Base-by-base conservation (phyloP, 2,797 vertebrate species). In the Brotula barbata region DNA sequence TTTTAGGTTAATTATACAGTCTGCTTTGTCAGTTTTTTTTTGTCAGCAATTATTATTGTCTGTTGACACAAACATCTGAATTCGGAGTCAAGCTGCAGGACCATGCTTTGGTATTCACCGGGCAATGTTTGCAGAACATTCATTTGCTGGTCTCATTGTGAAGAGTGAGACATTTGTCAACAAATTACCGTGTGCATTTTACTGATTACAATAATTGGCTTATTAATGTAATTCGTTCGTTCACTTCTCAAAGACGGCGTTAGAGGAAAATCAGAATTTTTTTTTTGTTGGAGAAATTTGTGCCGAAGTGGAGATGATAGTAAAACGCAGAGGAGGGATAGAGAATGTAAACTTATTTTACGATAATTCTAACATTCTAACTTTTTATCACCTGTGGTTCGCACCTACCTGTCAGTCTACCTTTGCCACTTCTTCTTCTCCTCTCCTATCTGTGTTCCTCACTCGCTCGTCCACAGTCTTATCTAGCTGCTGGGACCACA, bases 401-500 rank as follows among this genome's bases (percentile, higher is more conserved):
- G 31, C 31, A 33, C 11, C 31, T 33, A 33, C 6, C 5, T 33
- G 31, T 33, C 31, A 33, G 31, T 33, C 31, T 33, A 33, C 31
- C 31, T 33, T 9, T 10, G 11, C 31, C 8, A 8, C 31, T 33
- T 9, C 9, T 7, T 33, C 31, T 33, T 9, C 31, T 74, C 60
- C 50, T 28, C 48, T 2, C 54, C 37, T 31, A 31, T 48, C 47
- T 45, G 25, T 49, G 59, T 69, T 36, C 49, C 21, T 33, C 15
- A 31, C 58, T 64, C 64, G 54, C 57, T 68, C 47, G 40, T 15
- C 52, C 46, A 25, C 70, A 37, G 20, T 50, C 56, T 74, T 71
- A 78, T 83, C 77, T 72, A 19, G 73, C 83, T 78, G 67, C 78
- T 78, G 83, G 73, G 81, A 77, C 70, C 5, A 17, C 78, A 84